Evolutionary conservation across 2,797 vertebrate species (phyloP).

Genomic region (Taenioides sp.): DNA sequence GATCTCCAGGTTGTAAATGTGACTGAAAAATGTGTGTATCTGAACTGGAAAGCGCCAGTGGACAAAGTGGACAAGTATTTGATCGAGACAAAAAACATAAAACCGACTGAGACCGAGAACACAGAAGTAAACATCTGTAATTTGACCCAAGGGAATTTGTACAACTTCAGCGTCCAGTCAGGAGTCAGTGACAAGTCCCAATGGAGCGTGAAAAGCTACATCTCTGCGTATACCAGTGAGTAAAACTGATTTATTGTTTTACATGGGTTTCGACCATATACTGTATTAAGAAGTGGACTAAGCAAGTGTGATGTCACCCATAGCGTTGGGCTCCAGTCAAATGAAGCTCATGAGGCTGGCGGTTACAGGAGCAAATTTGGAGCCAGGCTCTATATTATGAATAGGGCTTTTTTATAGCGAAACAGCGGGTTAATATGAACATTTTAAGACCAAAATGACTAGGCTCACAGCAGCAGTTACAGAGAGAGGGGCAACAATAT

Average conservation of each 20-base stretch:
- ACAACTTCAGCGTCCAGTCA: constrained; percentile 49
- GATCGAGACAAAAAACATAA: accelerated
- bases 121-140: accelerated
- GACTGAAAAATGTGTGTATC: accelerated
- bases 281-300: too few relatives aligned
- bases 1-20: accelerated
- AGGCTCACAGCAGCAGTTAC: too few relatives aligned
- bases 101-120: accelerated
- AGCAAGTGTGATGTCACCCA: too few relatives aligned
- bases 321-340: too few relatives aligned
- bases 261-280: neutral
- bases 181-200: neutral
- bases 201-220: neutral
- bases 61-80: constrained; percentile 47
- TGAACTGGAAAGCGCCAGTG: constrained; percentile 49
- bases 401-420: too few relatives aligned
- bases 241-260: constrained; percentile 1
- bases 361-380: too few relatives aligned
- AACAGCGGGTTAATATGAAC: too few relatives aligned
- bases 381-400: too few relatives aligned
- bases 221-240: constrained; percentile 53
- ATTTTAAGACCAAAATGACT: too few relatives aligned
- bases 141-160: constrained; percentile 38
- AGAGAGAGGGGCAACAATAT: too few relatives aligned
- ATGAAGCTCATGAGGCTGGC: too few relatives aligned